phyloP scores from a whole-genome alignment of 2,113 vertebrate genomes.

The Hirundichthys speculiger region DNA sequence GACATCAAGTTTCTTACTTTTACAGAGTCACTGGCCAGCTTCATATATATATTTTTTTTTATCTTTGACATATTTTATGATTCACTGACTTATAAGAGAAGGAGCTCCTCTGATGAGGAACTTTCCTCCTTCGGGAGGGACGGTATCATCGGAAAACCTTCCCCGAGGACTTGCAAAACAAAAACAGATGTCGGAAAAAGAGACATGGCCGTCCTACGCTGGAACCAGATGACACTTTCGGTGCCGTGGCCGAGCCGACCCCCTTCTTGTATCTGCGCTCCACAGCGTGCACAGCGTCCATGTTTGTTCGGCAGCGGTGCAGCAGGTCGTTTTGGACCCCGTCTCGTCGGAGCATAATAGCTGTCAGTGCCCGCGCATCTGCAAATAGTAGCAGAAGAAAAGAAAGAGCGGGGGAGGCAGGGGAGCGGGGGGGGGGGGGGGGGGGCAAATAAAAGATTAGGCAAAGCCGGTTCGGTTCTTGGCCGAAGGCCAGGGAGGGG shows the following conservation, averaged over 20 bases:
- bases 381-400: conserved; percentile 69
- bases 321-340: conserved; percentile 49
- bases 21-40: too few species aligned
- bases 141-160: neutral
- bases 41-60: too few species aligned
- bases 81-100: neutral
- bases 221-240: neutral
- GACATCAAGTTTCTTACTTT: too few species aligned
- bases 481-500: conserved; percentile 66
- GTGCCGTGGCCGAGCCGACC: neutral
- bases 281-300: conserved; percentile 9
- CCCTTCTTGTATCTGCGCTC: conserved; percentile 5
- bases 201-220: neutral
- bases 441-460: conserved; percentile 68
- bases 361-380: conserved; percentile 55
- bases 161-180: neutral
- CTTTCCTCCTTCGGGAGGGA: neutral
- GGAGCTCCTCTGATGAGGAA: neutral
- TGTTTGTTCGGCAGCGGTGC: conserved; percentile 57
- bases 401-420: conserved; percentile 61
- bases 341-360: conserved; percentile 65
- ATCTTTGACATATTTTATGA: neutral
- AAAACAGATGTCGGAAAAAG: neutral
- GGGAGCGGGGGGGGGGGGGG: conserved; percentile 50
- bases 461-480: conserved; percentile 64